Base-by-base conservation (phyloP, 2,888 invertebrate species). In the Netelia fuscicornis region DNA sequence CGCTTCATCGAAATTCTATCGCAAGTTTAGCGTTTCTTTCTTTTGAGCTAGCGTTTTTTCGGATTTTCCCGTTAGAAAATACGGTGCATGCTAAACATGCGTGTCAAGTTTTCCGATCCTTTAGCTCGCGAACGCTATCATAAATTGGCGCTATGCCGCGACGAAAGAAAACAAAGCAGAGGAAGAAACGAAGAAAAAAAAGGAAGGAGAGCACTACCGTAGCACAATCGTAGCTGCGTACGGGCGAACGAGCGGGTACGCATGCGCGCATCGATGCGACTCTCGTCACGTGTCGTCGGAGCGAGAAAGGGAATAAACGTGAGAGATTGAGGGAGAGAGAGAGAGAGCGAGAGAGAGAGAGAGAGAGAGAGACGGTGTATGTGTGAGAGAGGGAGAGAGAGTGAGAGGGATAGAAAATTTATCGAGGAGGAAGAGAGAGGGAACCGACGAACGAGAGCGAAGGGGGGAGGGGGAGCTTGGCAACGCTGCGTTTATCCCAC, bases 141-240 rank as follows among this genome's bases (percentile, higher is more conserved):
- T 70, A 54, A 78, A 78, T 80, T 74, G 65, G 80, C 80, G 65
- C 72, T 72, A 67, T 48, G 65, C 65, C 56, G 48, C n/a, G 72
- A 72, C 64, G 56, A 52, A 13, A 11, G 37, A 65, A 65, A 80
- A 80, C 67, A 48, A 72, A 58, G 60, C 48, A 23, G 44, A 62
- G n/a, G 20, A 20, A 56, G 65, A 71, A 42, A 68, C 2, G n/a
- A 2, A 9, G 10, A 64, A 48, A 65, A 25, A 68, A 17, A 75
- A 70, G 23, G 72, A 77, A 67, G 68, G 72, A 76, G 71, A 65
- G 48, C 70, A 71, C 79, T 44, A 62, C n/a, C 77, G 71, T 81
- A 68, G 86, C 85, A 86, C 85, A 84, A 87, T 72, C 71, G 84
- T 86, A 84, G 71, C 71, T 76, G 81, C 56, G 82, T 81, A 77